Percentiles rank a stretch among this genome's conserved stretches.
Evolutionary conservation across 2,113 vertebrate species (phyloP).

Genomic region (Galeopterus variegatus): DNA sequence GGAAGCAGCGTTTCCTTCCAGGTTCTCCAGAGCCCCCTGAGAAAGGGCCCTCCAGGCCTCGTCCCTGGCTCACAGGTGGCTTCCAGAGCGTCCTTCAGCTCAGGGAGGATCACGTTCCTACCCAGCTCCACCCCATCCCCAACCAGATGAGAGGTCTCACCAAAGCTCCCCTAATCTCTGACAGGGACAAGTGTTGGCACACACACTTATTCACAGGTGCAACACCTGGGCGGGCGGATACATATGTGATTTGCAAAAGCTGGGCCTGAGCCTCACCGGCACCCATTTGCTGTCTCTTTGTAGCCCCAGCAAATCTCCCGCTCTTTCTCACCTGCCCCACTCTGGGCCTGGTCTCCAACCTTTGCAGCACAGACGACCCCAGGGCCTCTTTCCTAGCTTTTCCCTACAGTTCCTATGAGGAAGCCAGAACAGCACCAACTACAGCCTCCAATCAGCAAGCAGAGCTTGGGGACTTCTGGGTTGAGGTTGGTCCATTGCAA

Average conservation of each 20-base stretch:
- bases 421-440: neutral
- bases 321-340: neutral
- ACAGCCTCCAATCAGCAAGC: neutral
- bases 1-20: neutral
- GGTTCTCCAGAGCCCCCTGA: neutral
- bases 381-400: neutral
- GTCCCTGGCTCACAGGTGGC: neutral
- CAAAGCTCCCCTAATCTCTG: neutral
- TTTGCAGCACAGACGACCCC: neutral
- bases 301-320: neutral
- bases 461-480: neutral
- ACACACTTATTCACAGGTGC: neutral
- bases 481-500: neutral
- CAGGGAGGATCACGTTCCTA: neutral
- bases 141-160: neutral
- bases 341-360: neutral
- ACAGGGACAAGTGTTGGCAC: neutral
- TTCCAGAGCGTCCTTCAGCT: neutral
- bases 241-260: slow-evolving; percentile 69
- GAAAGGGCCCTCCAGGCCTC: neutral
- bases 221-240: neutral
- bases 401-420: neutral
- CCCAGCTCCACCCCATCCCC: neutral
- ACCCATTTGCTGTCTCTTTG: neutral
- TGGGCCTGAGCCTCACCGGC: neutral